phyloP scores from a whole-genome alignment of 2,888 invertebrate species.

The Hirudinaria manillensis region DNA sequence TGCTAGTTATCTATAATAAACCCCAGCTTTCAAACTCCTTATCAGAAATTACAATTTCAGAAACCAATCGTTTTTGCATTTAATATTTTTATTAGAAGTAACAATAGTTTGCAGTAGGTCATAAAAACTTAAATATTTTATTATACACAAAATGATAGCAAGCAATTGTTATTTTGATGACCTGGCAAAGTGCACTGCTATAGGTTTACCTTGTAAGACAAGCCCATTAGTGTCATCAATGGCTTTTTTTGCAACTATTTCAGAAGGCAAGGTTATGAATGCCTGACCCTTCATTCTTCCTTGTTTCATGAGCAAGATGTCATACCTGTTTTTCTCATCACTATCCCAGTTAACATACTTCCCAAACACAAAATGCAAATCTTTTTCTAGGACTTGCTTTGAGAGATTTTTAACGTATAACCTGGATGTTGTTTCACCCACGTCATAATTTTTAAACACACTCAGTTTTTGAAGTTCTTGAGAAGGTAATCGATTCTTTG shows the following conservation, averaged over 20 bases:
- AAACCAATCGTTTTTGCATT: no score
- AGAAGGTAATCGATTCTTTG: slow-evolving; percentile 66
- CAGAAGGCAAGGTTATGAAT: slow-evolving; percentile 74
- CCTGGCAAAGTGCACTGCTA: slow-evolving; percentile 77
- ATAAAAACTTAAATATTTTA: no score
- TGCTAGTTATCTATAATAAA: no score
- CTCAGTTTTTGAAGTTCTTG: slow-evolving; percentile 62
- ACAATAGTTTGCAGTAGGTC: no score
- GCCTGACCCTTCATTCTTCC: slow-evolving; percentile 95
- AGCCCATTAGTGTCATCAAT: slow-evolving; percentile 79
- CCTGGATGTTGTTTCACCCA: slow-evolving; percentile 73
- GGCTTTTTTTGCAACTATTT: slow-evolving; percentile 67
- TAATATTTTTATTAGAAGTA: no score
- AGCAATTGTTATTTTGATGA: no score
- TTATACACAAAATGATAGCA: no score
- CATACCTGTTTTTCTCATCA: slow-evolving; percentile 57
- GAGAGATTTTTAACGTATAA: slow-evolving; percentile 87
- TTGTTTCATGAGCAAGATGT: slow-evolving; percentile 80
- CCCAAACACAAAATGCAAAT: slow-evolving; percentile 68
- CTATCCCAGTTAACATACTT: slow-evolving; percentile 61
- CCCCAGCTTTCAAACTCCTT: no score
- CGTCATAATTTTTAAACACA: slow-evolving; percentile 78
- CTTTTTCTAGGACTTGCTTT: slow-evolving; percentile 68
- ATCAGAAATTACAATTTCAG: no score
- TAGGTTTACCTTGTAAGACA: slow-evolving; percentile 76